These are phyloP conservation scores for Masticophis lateralis DNA, from an alignment of 2,797 vertebrate species.

Conservation along the genomic window DNA sequence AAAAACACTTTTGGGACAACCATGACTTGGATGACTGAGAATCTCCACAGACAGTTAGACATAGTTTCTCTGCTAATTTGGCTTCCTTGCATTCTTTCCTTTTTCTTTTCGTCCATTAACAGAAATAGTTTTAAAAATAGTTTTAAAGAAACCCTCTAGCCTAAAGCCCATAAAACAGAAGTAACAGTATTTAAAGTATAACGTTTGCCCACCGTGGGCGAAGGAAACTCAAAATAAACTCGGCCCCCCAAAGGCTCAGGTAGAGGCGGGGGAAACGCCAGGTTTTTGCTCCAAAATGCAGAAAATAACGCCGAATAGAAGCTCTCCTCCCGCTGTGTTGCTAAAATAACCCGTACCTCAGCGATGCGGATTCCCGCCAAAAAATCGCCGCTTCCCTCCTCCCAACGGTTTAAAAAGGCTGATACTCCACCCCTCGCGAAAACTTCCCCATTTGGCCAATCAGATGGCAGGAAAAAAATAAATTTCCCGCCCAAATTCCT, in stretches of 20 bases:
- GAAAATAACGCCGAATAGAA: not conserved
- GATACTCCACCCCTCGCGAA: not conserved
- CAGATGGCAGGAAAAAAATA: not conserved
- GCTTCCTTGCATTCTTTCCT: not conserved
- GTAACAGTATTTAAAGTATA: not conserved
- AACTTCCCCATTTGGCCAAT: not conserved
- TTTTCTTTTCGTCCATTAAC: not conserved
- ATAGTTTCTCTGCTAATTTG: not conserved
- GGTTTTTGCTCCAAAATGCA: not conserved
- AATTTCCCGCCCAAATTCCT: not conserved
- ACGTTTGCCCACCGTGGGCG: not conserved
- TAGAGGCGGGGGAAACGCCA: not conserved
- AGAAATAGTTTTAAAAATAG: not conserved
- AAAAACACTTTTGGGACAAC: not conserved
- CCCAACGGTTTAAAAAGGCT: not conserved
- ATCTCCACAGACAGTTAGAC: not conserved
- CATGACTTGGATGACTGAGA: not conserved
- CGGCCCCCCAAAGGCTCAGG: not conserved
- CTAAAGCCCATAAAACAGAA: not conserved
- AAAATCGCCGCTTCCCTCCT: no score
- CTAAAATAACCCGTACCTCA: not conserved
- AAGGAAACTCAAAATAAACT: not conserved
- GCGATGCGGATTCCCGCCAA: not conserved
- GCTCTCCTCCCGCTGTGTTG: not conserved
- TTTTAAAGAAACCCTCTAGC: not conserved